Conservation (phyloP, 1,140 invertebrate genomes). For the Lepeophtheirus salmonis region DNA sequence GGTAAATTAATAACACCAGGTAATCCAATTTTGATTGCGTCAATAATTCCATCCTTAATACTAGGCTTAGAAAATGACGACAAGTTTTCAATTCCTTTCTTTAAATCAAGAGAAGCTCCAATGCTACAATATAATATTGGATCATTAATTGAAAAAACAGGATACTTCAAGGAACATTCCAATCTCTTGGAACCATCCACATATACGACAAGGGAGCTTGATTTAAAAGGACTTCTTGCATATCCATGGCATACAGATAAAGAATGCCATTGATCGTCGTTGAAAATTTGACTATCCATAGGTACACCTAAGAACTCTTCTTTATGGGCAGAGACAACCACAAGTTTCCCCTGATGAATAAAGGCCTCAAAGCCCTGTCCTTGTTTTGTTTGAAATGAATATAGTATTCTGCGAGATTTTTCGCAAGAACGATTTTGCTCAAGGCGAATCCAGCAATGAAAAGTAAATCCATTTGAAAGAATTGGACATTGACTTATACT, state of each 20-base stretch:
- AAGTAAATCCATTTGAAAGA: constrained; percentile 38
- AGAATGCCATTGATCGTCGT: constrained; percentile 40
- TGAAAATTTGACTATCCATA: constrained; percentile 32
- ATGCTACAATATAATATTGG: constrained; percentile 26
- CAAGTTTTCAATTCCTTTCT: too few relatives aligned
- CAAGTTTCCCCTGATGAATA: constrained; percentile 35
- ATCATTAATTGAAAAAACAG: constrained; percentile 37
- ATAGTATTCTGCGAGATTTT: constrained; percentile 29
- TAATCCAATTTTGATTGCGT: constrained; percentile 33
- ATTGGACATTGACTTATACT: constrained; percentile 35
- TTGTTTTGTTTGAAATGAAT: constrained; percentile 24
- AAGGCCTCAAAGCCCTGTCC: constrained; percentile 35
- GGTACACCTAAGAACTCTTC: constrained; percentile 37
- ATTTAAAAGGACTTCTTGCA: constrained; percentile 38
- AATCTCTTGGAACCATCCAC: constrained; percentile 39
- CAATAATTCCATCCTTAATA: constrained; percentile 20
- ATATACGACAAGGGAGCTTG: constrained; percentile 39
- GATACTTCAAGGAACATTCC: constrained; percentile 37
- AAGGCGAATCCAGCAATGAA: constrained; percentile 38
- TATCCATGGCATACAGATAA: constrained; percentile 37
- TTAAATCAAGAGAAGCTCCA: not conserved
- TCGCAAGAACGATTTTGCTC: constrained; percentile 25
- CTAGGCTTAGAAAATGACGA: constrained; percentile 1
- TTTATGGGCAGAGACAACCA: constrained; percentile 36
- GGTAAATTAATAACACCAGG: constrained; percentile 27